Conservation (phyloP, 2,888 invertebrate species). For the Diarsia brunnea region DNA sequence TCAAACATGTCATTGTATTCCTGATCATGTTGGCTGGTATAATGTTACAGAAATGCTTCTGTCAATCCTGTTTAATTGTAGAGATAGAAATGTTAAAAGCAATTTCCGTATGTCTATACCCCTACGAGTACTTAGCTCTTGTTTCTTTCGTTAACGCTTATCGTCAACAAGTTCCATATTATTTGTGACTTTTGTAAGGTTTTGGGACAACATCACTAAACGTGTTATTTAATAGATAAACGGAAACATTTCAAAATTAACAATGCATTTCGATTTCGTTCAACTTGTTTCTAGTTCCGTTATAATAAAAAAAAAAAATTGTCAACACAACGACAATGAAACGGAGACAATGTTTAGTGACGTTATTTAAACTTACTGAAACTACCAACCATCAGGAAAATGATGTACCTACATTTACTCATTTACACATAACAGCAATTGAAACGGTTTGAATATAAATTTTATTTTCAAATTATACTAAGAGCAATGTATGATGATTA, state of each 20-base stretch:
- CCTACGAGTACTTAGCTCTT: neutral
- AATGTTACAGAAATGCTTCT: neutral
- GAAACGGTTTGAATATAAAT: neutral
- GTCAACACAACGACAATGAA: no score
- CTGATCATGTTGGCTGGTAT: neutral
- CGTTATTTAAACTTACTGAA: neutral
- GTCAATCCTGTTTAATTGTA: neutral
- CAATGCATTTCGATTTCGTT: no score
- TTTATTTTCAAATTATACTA: neutral
- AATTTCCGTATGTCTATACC: neutral
- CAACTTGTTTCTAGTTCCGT: no score
- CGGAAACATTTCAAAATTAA: no score
- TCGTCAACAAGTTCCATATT: no score
- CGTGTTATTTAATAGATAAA: no score
- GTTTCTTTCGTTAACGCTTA: neutral
- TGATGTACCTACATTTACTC: neutral
- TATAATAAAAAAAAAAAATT: no score
- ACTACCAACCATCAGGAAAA: neutral
- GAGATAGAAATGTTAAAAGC: neutral
- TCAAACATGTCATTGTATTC: neutral
- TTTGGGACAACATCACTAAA: no score
- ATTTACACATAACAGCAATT: neutral
- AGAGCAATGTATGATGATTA: conserved; percentile 20
- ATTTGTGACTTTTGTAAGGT: no score
- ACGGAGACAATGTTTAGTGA: no score